phyloP scores from a whole-genome alignment of 2,797 vertebrate genomes.

The Salmo trutta region DNA sequence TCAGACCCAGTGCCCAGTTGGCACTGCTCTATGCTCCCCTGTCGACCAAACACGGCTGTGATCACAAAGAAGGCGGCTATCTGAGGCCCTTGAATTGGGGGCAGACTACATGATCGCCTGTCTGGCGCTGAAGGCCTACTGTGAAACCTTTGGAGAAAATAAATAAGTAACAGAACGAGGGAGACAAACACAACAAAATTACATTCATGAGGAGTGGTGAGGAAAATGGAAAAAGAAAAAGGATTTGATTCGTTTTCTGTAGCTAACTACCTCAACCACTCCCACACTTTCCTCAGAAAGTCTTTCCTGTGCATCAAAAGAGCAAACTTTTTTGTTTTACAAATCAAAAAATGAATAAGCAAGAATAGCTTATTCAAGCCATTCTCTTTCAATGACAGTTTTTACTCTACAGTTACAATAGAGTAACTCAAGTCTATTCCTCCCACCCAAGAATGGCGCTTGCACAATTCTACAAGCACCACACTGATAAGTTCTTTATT shows the following conservation, averaged over 20 bases:
- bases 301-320: conserved; percentile 30
- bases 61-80: conserved; percentile 16
- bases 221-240: neutral
- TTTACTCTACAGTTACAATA: conserved; percentile 53
- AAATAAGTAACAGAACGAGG: neutral
- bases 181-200: conserved; percentile 34
- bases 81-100: conserved; percentile 13
- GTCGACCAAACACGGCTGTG: neutral
- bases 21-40: neutral
- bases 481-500: conserved; percentile 16
- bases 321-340: neutral
- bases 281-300: conserved; percentile 19
- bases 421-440: conserved; percentile 45
- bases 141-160: neutral
- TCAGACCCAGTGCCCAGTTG: neutral
- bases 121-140: neutral
- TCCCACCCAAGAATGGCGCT: conserved; percentile 1
- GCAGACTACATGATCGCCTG: conserved; percentile 1
- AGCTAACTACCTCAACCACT: conserved; percentile 5
- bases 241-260: conserved; percentile 45
- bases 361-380: conserved; percentile 53
- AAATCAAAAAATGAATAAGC: conserved; percentile 37
- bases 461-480: conserved; percentile 15
- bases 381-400: conserved; percentile 49
- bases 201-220: conserved; percentile 31